Percentiles rank a stretch among this genome's conserved stretches.
Conservation (phyloP, 2,113 vertebrate genomes). For the Mus spicilegus region DNA sequence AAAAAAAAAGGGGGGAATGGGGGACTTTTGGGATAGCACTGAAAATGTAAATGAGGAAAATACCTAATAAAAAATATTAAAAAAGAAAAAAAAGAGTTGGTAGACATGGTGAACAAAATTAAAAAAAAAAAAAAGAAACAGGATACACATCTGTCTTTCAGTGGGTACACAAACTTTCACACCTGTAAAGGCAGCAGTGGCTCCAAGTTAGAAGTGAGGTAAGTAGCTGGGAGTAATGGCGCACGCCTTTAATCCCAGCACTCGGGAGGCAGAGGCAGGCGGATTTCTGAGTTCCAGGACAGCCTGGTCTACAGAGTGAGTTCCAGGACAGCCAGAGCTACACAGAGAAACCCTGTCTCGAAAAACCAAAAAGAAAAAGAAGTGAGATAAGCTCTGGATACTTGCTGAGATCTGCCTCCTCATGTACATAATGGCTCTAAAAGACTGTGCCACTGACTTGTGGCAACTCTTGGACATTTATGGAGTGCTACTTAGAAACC, state of each 20-base stretch:
- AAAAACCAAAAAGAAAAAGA: no score
- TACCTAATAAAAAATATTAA: no score
- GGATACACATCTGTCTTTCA: not conserved
- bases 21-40: no score
- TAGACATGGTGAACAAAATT: no score
- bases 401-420: not conserved
- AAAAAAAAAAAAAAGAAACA: not conserved
- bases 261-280: no score
- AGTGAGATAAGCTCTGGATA: not conserved
- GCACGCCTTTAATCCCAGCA: no score
- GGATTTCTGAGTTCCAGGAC: no score
- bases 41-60: no score
- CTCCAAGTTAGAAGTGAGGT: not conserved
- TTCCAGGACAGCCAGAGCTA: no score
- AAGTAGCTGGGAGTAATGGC: not conserved
- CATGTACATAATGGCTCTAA: not conserved
- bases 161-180: not conserved
- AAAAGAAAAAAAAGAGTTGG: no score
- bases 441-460: not conserved
- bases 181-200: not conserved
- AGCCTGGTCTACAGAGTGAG: no score
- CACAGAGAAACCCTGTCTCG: no score
- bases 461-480: not conserved
- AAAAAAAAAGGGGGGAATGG: accelerated
- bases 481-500: slow-evolving; percentile 5